Conservation (phyloP, 2,888 invertebrate genomes). For the Sphaerophoria taeniata region DNA sequence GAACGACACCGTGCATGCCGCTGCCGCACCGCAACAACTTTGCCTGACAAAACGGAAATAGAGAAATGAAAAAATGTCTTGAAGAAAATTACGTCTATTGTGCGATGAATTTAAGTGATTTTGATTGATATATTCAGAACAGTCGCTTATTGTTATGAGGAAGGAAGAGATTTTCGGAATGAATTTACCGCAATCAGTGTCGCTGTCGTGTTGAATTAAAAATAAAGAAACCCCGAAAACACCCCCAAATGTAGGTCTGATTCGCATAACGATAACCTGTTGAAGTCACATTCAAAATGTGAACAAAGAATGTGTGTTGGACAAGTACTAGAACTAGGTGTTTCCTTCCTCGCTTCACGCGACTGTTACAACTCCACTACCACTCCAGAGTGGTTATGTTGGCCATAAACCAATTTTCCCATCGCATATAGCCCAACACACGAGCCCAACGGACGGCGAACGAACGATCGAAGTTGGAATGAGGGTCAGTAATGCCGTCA, state of each 20-base stretch:
- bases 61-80: conserved; percentile 72
- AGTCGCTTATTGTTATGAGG: conserved; percentile 72
- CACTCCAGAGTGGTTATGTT: background rate
- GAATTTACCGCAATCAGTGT: conserved; percentile 70
- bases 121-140: conserved; percentile 75
- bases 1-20: background rate
- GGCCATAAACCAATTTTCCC: conserved; percentile 58
- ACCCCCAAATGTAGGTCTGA: background rate
- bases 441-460: conserved; percentile 19
- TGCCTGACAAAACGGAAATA: conserved; percentile 70
- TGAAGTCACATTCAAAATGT: conserved; percentile 24
- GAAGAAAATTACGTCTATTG: conserved; percentile 74
- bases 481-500: conserved; percentile 71
- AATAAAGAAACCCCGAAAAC: background rate
- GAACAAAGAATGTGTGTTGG: conserved; percentile 20
- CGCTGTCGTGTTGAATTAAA: conserved; percentile 62
- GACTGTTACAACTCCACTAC: background rate
- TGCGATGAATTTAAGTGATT: conserved; percentile 73
- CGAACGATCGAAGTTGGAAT: conserved; percentile 30
- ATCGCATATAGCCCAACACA: conserved; percentile 28
- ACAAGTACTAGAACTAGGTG: conserved; percentile 22
- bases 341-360: conserved; percentile 53
- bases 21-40: conserved; percentile 1
- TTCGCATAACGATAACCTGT: conserved; percentile 41
- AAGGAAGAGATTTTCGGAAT: conserved; percentile 74